These are phyloP conservation scores for Andricus curvator DNA, from an alignment of 2,888 invertebrate species.

Conservation along the genomic window DNA sequence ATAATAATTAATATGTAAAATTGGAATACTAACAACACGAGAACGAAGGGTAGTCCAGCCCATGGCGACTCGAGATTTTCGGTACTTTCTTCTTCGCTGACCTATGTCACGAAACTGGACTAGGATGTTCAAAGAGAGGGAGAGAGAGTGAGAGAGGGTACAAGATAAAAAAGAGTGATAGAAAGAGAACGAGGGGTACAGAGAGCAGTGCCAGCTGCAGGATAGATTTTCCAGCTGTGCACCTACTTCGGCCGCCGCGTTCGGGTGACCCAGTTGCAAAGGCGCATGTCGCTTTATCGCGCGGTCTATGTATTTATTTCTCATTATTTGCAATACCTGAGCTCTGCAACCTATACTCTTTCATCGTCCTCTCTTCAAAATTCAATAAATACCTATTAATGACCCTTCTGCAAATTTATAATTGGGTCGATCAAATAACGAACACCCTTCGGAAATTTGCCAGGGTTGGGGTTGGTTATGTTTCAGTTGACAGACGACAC, in stretches of 20 bases:
- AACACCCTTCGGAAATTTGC: no score
- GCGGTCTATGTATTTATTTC: conserved; percentile 63
- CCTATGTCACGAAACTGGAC: conserved; percentile 68
- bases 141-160: not conserved
- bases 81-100: conserved; percentile 64
- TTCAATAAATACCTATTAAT: conserved; percentile 7
- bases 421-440: not conserved
- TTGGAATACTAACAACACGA: conserved; percentile 80
- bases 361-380: conserved; percentile 3
- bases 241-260: conserved; percentile 54
- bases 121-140: conserved; percentile 53
- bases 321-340: conserved; percentile 41
- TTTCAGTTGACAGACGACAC: no score
- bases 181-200: conserved; percentile 11
- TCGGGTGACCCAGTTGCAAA: conserved; percentile 74
- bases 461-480: no score
- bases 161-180: conserved; percentile 24
- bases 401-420: not conserved
- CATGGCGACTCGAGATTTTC: conserved; percentile 71
- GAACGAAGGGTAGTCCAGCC: conserved; percentile 81
- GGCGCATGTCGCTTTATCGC: conserved; percentile 74
- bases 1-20: not conserved
- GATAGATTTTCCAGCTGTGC: conserved; percentile 68
- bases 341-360: not conserved
- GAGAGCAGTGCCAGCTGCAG: conserved; percentile 51